Evolutionary conservation across 2,113 vertebrate genomes (phyloP).

Genomic region (Brachypteracias leptosomus): DNA sequence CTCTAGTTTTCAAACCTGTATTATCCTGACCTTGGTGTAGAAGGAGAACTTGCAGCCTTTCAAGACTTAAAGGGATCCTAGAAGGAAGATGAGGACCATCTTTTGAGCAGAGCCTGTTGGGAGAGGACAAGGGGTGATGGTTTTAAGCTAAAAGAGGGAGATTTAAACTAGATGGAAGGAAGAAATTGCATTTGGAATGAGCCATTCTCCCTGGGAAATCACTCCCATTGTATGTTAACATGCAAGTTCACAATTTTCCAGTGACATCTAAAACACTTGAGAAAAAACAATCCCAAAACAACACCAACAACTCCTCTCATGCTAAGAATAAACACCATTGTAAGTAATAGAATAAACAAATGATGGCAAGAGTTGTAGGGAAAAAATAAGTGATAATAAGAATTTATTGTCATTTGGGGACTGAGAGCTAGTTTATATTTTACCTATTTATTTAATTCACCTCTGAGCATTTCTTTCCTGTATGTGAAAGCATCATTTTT

Average conservation of each 20-base stretch:
- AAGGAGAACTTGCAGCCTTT: background rate
- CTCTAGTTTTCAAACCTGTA: too few relatives aligned
- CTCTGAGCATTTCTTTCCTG: background rate
- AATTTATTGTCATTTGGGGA: background rate
- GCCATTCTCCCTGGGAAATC: background rate
- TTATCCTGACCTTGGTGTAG: too few relatives aligned
- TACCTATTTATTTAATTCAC: background rate
- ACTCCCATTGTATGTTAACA: background rate
- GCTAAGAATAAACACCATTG: background rate
- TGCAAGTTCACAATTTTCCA: background rate
- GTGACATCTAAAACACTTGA: background rate
- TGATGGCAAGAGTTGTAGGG: background rate
- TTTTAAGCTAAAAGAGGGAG: background rate
- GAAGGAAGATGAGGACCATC: too few relatives aligned
- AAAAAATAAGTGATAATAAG: background rate
- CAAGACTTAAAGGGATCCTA: too few relatives aligned
- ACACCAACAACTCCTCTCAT: fast-evolving
- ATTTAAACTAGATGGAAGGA: background rate
- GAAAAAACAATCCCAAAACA: background rate
- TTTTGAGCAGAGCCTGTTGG: too few relatives aligned
- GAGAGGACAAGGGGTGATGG: background rate
- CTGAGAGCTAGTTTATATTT: background rate
- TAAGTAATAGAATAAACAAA: background rate
- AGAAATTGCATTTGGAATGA: background rate
- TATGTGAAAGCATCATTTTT: background rate